Base-by-base conservation (phyloP, 2,113 vertebrate species). In the Misgurnus anguillicaudatus region DNA sequence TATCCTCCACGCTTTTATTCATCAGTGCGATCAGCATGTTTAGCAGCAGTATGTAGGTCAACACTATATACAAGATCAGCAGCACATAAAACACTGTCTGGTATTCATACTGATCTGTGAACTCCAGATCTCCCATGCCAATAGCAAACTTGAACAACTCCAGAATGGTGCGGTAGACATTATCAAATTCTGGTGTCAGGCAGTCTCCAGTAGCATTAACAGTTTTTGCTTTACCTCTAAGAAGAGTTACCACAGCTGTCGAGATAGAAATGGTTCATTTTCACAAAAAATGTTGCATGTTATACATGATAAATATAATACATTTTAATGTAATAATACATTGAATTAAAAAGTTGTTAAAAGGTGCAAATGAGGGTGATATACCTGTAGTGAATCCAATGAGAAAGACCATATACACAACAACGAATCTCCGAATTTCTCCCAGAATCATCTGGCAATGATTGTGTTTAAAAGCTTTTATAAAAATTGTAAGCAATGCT, bases 111-210 rank as follows among this genome's bases (percentile, higher is more conserved):
- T 94, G 84, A 83, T 96, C 92, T 0, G 95, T 96, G 89, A 99
- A 99, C 87, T 99, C 97, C 91, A 99, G 90, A 90, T 99, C 96
- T 0, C 98, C 98, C 96, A 99, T 99, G 70, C 98, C 98, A 0
- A 99, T 99, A 81, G 98, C 97, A 89, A 99, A 99, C 89, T 98
- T 98, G 89, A 99, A 99, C 78, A 99, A 93, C 90, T 99, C 92
- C 91, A 96, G 88, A 21, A 92, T 95, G 36, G 97, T 97, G 84
- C 93, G 95, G 74, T 93, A 92, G 53, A 98, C 89, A 87, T 89
- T 95, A 41, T 92, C 94, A 90, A 90, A 97, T 0, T 78, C 87
- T 19, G 83, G 85, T 21, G 86, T 91, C 1, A 19, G 7, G 17
- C 53, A 57, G 53, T 57, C 3, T 19, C n/a, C 53, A 57, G 53